Conservation (phyloP, 2,797 vertebrate species). For the Poecilia velifera region DNA sequence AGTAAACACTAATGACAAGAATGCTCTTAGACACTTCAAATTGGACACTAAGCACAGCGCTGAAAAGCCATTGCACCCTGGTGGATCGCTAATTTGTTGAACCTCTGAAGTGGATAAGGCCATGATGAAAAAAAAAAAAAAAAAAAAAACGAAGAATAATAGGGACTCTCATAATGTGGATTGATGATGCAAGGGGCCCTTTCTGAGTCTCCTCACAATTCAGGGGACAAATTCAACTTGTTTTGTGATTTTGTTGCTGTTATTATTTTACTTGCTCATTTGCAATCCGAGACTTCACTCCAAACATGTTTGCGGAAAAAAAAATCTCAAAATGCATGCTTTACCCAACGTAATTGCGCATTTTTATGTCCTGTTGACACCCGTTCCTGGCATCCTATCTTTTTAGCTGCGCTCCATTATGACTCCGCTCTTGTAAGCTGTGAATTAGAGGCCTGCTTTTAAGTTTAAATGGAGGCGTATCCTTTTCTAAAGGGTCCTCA, state of each 20-base stretch:
- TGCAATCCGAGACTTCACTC: constrained; percentile 18
- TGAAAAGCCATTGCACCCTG: constrained; percentile 71
- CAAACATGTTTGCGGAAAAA: constrained; percentile 5
- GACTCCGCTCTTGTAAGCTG: constrained; percentile 52
- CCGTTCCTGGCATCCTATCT: constrained; percentile 47
- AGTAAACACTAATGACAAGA: constrained; percentile 80
- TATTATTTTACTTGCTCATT: constrained; percentile 17
- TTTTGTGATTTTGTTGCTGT: neutral
- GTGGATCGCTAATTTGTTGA: constrained; percentile 74
- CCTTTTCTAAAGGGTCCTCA: constrained; percentile 63
- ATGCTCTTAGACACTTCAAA: constrained; percentile 75
- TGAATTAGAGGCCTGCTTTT: constrained; percentile 73
- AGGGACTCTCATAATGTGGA: constrained; percentile 66
- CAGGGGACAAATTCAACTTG: constrained; percentile 11
- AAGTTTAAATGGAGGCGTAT: constrained; percentile 76
- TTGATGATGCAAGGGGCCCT: constrained; percentile 55
- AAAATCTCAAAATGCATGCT: constrained; percentile 67
- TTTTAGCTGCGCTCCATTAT: constrained; percentile 63
- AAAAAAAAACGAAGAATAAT: neutral
- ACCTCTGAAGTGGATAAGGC: constrained; percentile 78
- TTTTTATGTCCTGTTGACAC: constrained; percentile 59
- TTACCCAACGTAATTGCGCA: constrained; percentile 62
- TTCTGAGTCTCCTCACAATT: constrained; percentile 34
- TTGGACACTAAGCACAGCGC: constrained; percentile 68
- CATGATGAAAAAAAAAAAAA: constrained; percentile 65